Evolutionary conservation across 2,797 vertebrate species (phyloP), one percentile per base, ranked within the genome.

Genomic region (Crossoptilon crossoptilon): DNA sequence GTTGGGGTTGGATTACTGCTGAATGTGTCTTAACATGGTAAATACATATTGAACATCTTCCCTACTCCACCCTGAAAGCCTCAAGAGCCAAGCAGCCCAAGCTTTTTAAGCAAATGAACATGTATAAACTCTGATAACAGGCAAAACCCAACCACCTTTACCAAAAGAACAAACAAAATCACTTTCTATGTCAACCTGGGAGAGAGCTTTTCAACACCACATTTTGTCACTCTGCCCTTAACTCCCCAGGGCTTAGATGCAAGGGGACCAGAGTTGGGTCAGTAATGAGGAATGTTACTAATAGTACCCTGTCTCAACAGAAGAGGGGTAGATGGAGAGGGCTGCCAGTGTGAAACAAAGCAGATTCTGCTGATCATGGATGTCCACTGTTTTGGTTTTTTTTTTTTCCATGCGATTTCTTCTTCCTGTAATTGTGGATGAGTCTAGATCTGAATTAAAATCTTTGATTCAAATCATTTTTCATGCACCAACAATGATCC

Each of bases 1-100:
- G 26, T 1, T 93, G 84, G 58, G 88, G 8, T 87, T n/a, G 1
- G 67, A 53, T 94, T 94, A 79, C 78, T 74, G 66, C 83, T 87
- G 51, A 31, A 14, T 22, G 43, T 62, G 73, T 43, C 72, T 72
- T 80, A 77, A 84, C 29, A 49, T 4, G 0, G 51, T 41, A 23
- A 66, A 33, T 44, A 70, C 66, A 82, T n/a, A 48, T 35, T 80
- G 91, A 95, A 91, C 72, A 90, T 94, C 94, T 93, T 88, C 86
- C 39, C 74, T 41, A 22, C 53, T 51, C 76, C 76, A 73, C 70
- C 82, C 87, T 35, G 41, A 43, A 81, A 76, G 56, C 33, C 86
- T 74, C 68, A 37, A 31, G 48, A 59, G 68, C 71, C 86, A 91
- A 91, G 78, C 0, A 71, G 19, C 19, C 33, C 39, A 39, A 86